Evolutionary conservation across 53 echinoderm and acorn worm genomes (phyloP).

Genomic region (Henricia sp.): DNA sequence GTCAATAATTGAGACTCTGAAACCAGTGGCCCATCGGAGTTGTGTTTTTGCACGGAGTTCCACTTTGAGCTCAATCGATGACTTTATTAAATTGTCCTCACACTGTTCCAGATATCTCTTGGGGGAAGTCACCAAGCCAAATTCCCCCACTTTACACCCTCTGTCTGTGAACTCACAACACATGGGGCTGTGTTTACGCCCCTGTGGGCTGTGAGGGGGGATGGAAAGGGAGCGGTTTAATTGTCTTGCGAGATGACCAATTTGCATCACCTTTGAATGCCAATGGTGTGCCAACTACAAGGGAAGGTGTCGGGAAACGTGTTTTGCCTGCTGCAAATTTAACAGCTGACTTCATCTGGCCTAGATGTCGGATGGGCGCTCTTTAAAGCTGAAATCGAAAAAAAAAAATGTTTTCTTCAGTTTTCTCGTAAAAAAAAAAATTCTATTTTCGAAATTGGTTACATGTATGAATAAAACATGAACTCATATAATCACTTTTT

Average conservation of each 20-base stretch:
- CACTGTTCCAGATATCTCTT: constrained; percentile 32
- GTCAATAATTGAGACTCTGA: not conserved
- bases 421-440: no score
- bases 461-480: no score
- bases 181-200: not conserved
- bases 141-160: not conserved
- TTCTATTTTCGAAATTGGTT: no score
- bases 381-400: no score
- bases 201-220: constrained; percentile 25
- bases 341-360: no score
- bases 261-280: constrained; percentile 3
- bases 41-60: constrained; percentile 8
- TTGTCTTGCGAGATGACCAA: not conserved
- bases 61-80: constrained; percentile 16
- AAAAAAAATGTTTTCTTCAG: no score
- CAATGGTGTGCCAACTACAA: constrained; percentile 12
- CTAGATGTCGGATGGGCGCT: no score
- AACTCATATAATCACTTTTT: no score
- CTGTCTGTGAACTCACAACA: not conserved
- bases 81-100: constrained; percentile 43
- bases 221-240: constrained; percentile 34
- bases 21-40: not conserved
- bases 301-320: not conserved
- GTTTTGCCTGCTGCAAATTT: not conserved
- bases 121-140: constrained; percentile 14